phyloP scores from a whole-genome alignment of 2,797 vertebrate species.

The Spheniscus humboldti region DNA sequence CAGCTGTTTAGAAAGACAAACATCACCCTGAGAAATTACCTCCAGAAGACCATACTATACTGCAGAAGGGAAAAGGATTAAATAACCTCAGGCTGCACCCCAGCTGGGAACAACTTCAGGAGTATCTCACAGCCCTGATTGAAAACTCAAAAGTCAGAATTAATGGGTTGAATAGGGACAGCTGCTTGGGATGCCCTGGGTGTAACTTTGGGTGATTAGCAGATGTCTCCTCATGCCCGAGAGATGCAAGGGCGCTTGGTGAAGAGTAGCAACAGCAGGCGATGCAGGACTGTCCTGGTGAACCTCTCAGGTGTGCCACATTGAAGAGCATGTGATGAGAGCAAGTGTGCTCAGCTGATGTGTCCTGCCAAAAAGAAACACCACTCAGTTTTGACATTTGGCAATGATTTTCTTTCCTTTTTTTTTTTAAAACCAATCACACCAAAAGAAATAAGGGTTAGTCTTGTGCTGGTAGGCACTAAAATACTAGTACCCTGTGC shows the following conservation, averaged over 20 bases:
- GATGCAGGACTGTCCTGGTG: background rate
- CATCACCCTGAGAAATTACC: background rate
- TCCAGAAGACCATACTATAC: background rate
- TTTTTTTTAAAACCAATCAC: background rate
- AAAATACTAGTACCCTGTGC: background rate
- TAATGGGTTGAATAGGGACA: background rate
- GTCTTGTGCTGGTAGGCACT: background rate
- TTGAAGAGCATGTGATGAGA: background rate
- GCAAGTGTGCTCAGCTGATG: background rate
- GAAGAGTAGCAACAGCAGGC: background rate
- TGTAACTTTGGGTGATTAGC: background rate
- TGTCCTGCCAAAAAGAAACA: background rate
- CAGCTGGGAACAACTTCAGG: background rate
- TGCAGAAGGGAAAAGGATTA: background rate
- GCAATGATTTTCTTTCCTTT: background rate
- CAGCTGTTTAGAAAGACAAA: background rate
- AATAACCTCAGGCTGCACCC: background rate
- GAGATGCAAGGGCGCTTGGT: background rate
- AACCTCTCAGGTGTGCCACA: rapidly evolving
- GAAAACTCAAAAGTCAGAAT: background rate
- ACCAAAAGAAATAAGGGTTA: background rate
- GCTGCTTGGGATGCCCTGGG: background rate
- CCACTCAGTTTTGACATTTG: background rate
- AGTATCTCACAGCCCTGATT: background rate
- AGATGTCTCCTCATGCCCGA: background rate